Conservation (phyloP, 2,888 invertebrate genomes). For the Tribolium freemani region DNA sequence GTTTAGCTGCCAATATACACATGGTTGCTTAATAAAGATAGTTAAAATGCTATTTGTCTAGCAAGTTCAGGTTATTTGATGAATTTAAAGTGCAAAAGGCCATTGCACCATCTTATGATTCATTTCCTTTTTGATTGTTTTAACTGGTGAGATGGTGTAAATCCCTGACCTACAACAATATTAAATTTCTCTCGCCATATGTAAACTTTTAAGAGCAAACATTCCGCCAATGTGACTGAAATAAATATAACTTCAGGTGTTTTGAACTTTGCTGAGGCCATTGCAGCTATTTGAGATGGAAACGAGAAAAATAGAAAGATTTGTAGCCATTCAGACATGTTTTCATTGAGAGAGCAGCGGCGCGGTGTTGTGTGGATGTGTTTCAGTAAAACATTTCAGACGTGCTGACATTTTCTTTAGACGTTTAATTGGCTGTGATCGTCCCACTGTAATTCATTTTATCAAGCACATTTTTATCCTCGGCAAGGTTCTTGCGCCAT, state of each 20-base stretch:
- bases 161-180: constrained; percentile 60
- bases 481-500: neutral
- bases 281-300: constrained; percentile 27
- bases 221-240: constrained; percentile 54
- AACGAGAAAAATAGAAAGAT: constrained; percentile 34
- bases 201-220: constrained; percentile 48
- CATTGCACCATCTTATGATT: constrained; percentile 50
- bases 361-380: constrained; percentile 3
- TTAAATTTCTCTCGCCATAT: constrained; percentile 56
- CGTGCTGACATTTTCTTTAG: constrained; percentile 25
- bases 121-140: constrained; percentile 58
- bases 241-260: constrained; percentile 62
- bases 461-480: neutral
- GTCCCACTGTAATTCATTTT: neutral
- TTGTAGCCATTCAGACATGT: constrained; percentile 40
- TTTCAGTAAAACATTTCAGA: constrained; percentile 19
- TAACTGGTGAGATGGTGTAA: constrained; percentile 48
- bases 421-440: constrained; percentile 25
- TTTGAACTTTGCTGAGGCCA: constrained; percentile 56
- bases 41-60: neutral
- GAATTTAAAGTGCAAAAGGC: constrained; percentile 32
- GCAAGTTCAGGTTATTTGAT: neutral
- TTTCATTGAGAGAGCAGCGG: constrained; percentile 36
- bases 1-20: neutral
- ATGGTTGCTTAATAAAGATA: neutral